Percentiles rank a stretch among this genome's conserved stretches.
These are phyloP conservation scores for Tinamus major DNA, from an alignment of 2,797 vertebrate species.

Conservation along the genomic window DNA sequence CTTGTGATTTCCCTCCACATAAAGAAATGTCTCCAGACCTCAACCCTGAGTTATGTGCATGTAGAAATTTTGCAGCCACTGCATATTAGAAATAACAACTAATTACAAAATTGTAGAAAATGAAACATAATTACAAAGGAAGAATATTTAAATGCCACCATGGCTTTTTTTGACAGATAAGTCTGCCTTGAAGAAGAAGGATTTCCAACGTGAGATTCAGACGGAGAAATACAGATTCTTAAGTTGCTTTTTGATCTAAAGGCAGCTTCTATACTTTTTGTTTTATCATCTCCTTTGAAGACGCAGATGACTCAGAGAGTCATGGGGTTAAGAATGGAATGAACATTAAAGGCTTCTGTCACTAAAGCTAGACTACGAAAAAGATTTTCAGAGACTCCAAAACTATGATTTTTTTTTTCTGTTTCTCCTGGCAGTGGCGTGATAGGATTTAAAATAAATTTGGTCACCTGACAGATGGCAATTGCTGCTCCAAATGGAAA, in stretches of 20 bases:
- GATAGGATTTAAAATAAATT: slow-evolving; percentile 17
- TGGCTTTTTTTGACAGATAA: slow-evolving; percentile 41
- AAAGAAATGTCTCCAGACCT: background rate
- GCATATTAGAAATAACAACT: slow-evolving; percentile 46
- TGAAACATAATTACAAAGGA: slow-evolving; percentile 43
- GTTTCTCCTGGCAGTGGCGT: background rate
- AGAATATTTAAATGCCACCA: slow-evolving; percentile 36
- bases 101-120: slow-evolving; percentile 52
- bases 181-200: slow-evolving; percentile 7
- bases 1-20: slow-evolving; percentile 7
- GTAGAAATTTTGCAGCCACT: background rate
- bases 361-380: background rate
- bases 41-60: background rate
- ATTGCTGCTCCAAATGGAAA: background rate
- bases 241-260: slow-evolving; percentile 40
- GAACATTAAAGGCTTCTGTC: slow-evolving; percentile 38
- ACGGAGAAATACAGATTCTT: slow-evolving; percentile 15
- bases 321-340: slow-evolving; percentile 17
- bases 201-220: background rate
- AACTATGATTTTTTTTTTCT: background rate
- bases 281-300: slow-evolving; percentile 41
- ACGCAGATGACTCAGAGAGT: slow-evolving; percentile 18
- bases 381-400: background rate
- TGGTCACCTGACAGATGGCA: slow-evolving; percentile 5
- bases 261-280: slow-evolving; percentile 22